A percentile compares a stretch with the other conserved stretches of the same genome.
These are phyloP conservation scores for Erebia ligea DNA, from an alignment of 2,888 invertebrate genomes.

Conservation along the genomic window DNA sequence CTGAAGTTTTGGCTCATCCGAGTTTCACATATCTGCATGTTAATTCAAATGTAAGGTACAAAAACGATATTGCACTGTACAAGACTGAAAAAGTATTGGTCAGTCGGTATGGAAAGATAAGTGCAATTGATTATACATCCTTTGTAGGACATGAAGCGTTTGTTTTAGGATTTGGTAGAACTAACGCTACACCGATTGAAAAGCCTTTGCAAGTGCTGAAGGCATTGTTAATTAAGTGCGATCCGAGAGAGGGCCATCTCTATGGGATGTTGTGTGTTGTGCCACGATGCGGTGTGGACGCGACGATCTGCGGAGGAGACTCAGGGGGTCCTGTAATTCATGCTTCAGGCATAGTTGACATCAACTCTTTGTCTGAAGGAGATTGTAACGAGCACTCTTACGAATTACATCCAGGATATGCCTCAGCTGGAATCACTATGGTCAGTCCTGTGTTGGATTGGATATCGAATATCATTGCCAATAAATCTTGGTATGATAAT, in stretches of 20 bases:
- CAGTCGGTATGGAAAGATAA: constrained; percentile 12
- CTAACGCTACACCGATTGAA: not conserved
- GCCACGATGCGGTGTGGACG: not conserved
- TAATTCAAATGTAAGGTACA: not conserved
- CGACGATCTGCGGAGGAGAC: constrained; percentile 20
- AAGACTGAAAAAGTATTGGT: constrained; percentile 14
- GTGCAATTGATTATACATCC: constrained; percentile 13
- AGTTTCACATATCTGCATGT: not conserved
- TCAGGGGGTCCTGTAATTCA: constrained; percentile 26
- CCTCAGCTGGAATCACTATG: not conserved
- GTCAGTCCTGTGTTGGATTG: not conserved
- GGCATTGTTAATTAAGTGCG: constrained; percentile 7
- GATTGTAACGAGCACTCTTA: not conserved
- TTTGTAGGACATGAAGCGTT: constrained; percentile 14
- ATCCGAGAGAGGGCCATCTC: not conserved
- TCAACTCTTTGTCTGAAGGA: not conserved
- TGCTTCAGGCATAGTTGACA: constrained; percentile 16
- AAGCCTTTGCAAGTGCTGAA: constrained; percentile 16
- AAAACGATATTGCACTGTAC: constrained; percentile 11
- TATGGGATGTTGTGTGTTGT: not conserved
- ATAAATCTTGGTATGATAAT: not conserved
- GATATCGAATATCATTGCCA: not conserved
- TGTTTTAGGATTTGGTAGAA: constrained; percentile 5
- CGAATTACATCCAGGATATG: not conserved
- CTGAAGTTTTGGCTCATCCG: not conserved